phyloP scores from a whole-genome alignment of 2,888 invertebrate species.

The Tanypteryx hageni region DNA sequence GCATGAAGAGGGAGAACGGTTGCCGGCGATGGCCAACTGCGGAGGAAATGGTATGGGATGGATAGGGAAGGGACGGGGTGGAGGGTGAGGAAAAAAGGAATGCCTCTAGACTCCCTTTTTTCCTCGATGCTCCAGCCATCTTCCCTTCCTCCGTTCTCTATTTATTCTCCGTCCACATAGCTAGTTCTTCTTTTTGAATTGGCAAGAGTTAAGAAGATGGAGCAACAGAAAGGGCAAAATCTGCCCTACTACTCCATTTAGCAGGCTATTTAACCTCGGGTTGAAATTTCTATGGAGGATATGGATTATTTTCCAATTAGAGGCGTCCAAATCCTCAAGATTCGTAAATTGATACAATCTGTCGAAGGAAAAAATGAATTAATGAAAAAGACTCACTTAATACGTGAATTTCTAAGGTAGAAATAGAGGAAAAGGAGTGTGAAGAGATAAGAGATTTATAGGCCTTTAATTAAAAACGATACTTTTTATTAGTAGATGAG shows the following conservation, averaged over 20 bases:
- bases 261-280: too few species aligned
- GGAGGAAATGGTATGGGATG: not conserved
- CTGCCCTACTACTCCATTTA: not conserved
- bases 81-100: not conserved
- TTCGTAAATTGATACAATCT: too few species aligned
- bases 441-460: too few species aligned
- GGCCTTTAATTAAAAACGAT: too few species aligned
- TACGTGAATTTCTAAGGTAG: too few species aligned
- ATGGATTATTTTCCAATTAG: too few species aligned
- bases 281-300: too few species aligned
- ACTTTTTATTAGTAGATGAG: too few species aligned
- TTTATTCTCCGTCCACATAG: not conserved
- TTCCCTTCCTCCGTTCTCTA: not conserved
- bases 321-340: too few species aligned
- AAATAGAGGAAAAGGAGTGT: too few species aligned
- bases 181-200: not conserved
- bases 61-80: not conserved
- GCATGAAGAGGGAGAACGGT: not conserved
- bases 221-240: not conserved
- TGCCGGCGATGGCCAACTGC: not conserved
- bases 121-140: not conserved
- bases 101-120: not conserved
- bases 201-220: not conserved
- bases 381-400: too few species aligned
- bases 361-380: too few species aligned